Percentiles rank a stretch among this genome's conserved stretches.
phyloP scores from a whole-genome alignment of 2,888 invertebrate genomes.

The Electrophaes corylata region DNA sequence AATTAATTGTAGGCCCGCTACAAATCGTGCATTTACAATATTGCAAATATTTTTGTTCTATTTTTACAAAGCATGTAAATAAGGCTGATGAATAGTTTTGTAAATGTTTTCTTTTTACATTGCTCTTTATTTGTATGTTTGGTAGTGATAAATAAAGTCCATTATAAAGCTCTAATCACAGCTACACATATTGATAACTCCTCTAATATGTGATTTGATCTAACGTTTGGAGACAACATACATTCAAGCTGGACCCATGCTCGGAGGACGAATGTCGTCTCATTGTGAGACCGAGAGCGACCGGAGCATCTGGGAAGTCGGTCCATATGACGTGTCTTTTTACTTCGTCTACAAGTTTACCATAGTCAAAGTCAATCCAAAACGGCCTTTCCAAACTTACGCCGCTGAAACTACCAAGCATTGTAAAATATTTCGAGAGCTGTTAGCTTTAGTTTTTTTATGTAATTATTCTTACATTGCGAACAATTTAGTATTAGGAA shows the following conservation, averaged over 20 bases:
- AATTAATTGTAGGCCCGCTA: slow-evolving; percentile 57
- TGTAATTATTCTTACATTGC: slow-evolving; percentile 38
- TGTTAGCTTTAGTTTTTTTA: slow-evolving; percentile 26
- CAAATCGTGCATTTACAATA: slow-evolving; percentile 50
- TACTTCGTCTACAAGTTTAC: not conserved
- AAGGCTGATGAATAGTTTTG: slow-evolving; percentile 66
- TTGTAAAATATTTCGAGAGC: slow-evolving; percentile 25
- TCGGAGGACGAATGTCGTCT: not conserved
- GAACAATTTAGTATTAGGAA: slow-evolving; percentile 47
- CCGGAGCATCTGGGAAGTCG: not conserved
- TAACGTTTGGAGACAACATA: slow-evolving; percentile 7
- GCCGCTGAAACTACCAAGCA: slow-evolving; percentile 31
- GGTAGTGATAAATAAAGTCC: slow-evolving; percentile 24
- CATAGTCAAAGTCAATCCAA: too few relatives aligned
- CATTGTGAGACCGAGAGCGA: slow-evolving; percentile 1
- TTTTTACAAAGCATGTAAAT: slow-evolving; percentile 66
- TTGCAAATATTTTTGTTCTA: slow-evolving; percentile 52
- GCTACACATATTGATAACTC: slow-evolving; percentile 1
- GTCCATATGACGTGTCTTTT: not conserved
- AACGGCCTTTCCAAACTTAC: not conserved
- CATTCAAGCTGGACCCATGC: slow-evolving; percentile 1
- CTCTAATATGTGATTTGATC: slow-evolving; percentile 10
- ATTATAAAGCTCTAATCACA: slow-evolving; percentile 1
- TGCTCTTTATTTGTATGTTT: slow-evolving; percentile 33
- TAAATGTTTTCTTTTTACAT: slow-evolving; percentile 57